Conservation (phyloP, 2,797 vertebrate genomes). For the Pipistrellus nathusii region DNA sequence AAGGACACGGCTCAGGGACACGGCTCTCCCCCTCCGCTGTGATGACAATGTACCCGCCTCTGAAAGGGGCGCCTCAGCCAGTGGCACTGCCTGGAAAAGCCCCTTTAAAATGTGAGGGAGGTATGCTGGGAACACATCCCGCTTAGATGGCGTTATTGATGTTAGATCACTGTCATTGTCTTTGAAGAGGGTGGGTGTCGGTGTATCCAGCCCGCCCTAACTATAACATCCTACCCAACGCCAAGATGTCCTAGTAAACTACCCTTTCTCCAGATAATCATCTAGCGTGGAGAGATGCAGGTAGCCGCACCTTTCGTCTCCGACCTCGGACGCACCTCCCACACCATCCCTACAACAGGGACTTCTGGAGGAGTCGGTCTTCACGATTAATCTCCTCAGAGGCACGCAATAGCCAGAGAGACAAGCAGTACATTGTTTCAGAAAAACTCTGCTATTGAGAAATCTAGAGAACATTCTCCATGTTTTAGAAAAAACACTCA, state of each 20-base stretch:
- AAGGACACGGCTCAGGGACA: conserved; percentile 67
- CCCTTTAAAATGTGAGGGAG: neutral
- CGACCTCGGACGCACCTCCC: no score
- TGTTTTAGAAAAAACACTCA: neutral
- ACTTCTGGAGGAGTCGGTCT: no score
- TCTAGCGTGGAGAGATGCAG: no score
- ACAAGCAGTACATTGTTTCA: neutral
- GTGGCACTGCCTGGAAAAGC: neutral
- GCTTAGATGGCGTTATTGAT: neutral
- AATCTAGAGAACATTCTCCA: neutral
- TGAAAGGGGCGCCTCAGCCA: neutral
- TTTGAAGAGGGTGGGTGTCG: neutral
- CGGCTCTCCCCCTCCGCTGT: conserved; percentile 11
- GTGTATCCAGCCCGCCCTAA: neutral
- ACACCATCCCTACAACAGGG: no score
- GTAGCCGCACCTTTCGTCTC: no score
- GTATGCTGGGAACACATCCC: neutral
- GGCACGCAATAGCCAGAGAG: neutral
- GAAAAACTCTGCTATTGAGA: neutral
- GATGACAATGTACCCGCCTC: neutral
- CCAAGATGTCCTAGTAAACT: no score
- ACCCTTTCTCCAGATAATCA: no score
- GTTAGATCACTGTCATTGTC: neutral
- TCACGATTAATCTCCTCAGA: no score
- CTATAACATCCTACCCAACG: no score